A percentile compares a stretch with the other conserved stretches of the same genome.
phyloP scores from a whole-genome alignment of 2,113 vertebrate genomes.

The Antechinus flavipes region DNA sequence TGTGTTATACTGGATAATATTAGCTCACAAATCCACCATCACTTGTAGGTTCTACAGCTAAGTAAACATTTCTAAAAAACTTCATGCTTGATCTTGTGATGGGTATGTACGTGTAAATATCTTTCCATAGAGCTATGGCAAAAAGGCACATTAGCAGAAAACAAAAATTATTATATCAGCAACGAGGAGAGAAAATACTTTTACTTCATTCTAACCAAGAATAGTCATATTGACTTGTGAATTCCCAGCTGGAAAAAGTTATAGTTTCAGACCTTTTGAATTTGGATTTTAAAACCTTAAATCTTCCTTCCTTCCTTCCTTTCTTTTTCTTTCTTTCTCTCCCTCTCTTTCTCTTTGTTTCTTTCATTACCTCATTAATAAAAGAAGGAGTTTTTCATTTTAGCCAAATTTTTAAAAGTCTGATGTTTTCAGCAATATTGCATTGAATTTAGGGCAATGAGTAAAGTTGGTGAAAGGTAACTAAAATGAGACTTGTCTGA shows the following conservation, averaged over 20 bases:
- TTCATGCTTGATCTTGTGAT: neutral
- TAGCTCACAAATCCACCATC: constrained; percentile 40
- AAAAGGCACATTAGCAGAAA: neutral
- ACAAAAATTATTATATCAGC: neutral
- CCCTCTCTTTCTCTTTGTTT: neutral
- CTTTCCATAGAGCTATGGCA: neutral
- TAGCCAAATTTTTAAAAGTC: constrained; percentile 42
- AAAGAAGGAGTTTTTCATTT: constrained; percentile 10
- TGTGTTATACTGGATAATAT: constrained; percentile 6
- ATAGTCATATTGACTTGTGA: constrained; percentile 4
- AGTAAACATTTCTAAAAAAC: constrained; percentile 33
- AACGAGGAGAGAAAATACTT: constrained; percentile 30
- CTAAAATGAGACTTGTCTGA: fast-evolving
- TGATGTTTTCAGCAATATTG: constrained; percentile 42
- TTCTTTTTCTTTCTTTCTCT: no score
- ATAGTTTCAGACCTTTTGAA: constrained; percentile 33
- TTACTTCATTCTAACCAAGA: constrained; percentile 17
- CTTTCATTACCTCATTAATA: constrained; percentile 30
- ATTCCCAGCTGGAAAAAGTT: neutral
- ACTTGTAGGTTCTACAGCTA: constrained; percentile 33
- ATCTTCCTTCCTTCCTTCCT: constrained; percentile 4
- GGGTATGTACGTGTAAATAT: neutral
- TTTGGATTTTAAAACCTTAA: constrained; percentile 29
- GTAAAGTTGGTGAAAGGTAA: constrained; percentile 9
- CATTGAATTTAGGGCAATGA: constrained; percentile 60